Conservation (phyloP, 64 coral and sea anemone genomes). For the Acropora yongei region DNA sequence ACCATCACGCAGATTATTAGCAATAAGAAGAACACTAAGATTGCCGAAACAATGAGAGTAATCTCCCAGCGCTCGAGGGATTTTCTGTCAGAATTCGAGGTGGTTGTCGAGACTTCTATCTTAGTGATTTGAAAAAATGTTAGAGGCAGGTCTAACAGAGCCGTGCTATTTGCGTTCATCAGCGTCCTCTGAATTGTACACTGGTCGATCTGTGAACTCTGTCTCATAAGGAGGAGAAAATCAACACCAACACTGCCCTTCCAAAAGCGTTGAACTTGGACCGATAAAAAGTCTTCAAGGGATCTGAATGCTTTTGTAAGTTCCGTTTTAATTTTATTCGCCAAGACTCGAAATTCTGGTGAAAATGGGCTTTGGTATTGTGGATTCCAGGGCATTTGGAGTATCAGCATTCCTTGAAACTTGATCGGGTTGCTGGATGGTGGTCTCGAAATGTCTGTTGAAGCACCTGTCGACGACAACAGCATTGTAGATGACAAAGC, state of each 20-base stretch:
- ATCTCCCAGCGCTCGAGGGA: constrained; percentile 38
- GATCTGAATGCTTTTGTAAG: background rate
- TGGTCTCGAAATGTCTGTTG: background rate
- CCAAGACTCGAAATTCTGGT: constrained; percentile 15
- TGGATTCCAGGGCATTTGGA: background rate
- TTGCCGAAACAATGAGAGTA: constrained; percentile 15
- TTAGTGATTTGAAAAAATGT: background rate
- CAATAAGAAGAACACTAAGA: constrained; percentile 33
- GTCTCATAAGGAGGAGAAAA: background rate
- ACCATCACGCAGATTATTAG: constrained; percentile 29
- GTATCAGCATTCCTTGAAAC: background rate
- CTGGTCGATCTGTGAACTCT: background rate
- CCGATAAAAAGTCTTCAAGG: constrained; percentile 14
- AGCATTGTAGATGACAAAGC: background rate
- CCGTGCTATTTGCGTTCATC: background rate
- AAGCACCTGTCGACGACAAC: too few relatives aligned
- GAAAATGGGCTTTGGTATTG: background rate
- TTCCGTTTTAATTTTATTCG: background rate
- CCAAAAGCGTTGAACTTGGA: constrained; percentile 32
- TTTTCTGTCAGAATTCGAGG: background rate
- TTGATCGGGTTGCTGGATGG: background rate
- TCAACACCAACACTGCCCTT: constrained; percentile 35
- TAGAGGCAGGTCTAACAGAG: background rate
- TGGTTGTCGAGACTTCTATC: background rate
- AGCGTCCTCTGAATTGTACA: background rate